Evolutionary conservation across 2,888 invertebrate species (phyloP), one percentile per base, ranked within the genome.

Genomic region (Torymus tubicola): DNA sequence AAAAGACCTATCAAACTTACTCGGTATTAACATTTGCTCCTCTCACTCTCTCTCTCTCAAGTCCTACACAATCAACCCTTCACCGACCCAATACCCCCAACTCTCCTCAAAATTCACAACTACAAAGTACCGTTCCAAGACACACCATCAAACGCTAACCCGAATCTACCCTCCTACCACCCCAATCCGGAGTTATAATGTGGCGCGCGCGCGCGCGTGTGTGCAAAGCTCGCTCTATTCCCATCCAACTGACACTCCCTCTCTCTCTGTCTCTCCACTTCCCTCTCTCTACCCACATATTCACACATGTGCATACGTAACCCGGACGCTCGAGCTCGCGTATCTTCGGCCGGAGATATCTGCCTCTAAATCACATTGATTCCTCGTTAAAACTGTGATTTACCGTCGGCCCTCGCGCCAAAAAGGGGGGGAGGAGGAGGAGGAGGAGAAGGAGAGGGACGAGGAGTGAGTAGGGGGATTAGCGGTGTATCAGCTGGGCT

Each of bases 361-460:
- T 82, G 61, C 79, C 85, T 83, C 85, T 86, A 86, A 85, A 86
- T 86, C 85, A 86, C 84, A 86, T 87, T 84, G 86, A 86, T 86
- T 87, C 85, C 85, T 85, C 86, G 86, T 86, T 87, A 86, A 86
- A 86, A 85, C 85, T 85, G 84, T 87, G 86, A 87, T 87, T 86
- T 86, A 86, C 85, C 79, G 16, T 16, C 10, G 2, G 55, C 14
- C 10, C 53, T 57, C n/a, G 11, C 14, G 8, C 10, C 71, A 11
- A 13, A 52, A 71, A 61, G 18, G 14, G 55, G 16, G 13, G 53
- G 52, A 57, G 2, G 14, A 1, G 58, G 4, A 2, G 58, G 21
- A 61, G 10, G 14, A 1, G 58, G 4, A 2, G 58, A n/a, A 61
- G 10, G 12, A 13, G 31, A 12, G 1, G 50, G 12, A n/a, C 11